Evolutionary conservation across 2,888 invertebrate genomes (phyloP), one percentile per base, ranked within the genome.

Genomic region (Leucophenga maculata): DNA sequence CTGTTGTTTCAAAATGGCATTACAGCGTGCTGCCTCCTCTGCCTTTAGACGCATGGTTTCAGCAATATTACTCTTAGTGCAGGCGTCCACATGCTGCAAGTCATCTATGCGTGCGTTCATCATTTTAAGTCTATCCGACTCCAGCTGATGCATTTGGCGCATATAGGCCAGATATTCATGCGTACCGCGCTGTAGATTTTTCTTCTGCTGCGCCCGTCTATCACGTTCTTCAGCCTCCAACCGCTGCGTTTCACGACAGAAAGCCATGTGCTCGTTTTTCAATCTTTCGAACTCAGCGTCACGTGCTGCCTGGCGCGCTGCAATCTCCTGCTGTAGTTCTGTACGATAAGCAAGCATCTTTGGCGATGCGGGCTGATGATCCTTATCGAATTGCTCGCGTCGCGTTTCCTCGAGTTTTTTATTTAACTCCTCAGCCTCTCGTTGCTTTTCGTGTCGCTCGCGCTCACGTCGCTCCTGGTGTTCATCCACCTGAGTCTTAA

Each of bases 161-260:
- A 82, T 74, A 69, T 86, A 88, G 0, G 67, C 71, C 2, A 87
- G 78, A 65, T 83, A 87, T 16, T 87, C 86, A 9, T 77, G 60
- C 1, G 82, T 84, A 14, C 83, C 80, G 1, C 73, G 70, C 11
- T 79, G 72, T 4, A 84, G 70, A 0, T 78, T 76, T 22, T 68
- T 71, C 64, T 84, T 84, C 18, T 74, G 73, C 3, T 70, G 66
- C 3, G 50, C 20, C 0, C 77, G 73, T 9, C 68, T 71, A 0
- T 69, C 69, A 32, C 57, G 75, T 6, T 84, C 85, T 48, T 78
- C 77, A 0, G 71, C 74, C n/a, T 86, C 83, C 4, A 83, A 73
- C 0, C 76, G 77, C 26, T 78, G 74, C 0, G 84, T 75, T 22
- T 86, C 86, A 0, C 57, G 52, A 2, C 82, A 79, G 70, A 88